Evolutionary conservation across 2,113 vertebrate genomes (phyloP).

Genomic region (Ovis canadensis): DNA sequence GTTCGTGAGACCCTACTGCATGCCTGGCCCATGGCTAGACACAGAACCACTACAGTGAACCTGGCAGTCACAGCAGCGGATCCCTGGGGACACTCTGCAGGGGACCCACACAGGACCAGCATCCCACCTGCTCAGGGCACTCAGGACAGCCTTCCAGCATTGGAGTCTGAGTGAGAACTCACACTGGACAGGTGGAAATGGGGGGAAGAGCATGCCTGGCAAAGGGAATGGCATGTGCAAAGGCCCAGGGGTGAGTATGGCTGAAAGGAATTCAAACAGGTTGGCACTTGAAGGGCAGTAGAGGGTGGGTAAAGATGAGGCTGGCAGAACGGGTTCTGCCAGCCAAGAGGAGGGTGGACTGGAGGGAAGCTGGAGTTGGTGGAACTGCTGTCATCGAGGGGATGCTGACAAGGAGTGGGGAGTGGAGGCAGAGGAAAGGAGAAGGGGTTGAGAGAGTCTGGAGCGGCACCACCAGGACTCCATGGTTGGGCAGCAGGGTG

Average conservation of each 20-base stretch:
- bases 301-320: background rate
- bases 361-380: background rate
- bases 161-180: background rate
- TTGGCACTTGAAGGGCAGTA: background rate
- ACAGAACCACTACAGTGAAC: accelerated
- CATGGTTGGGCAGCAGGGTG: accelerated
- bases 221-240: too few relatives aligned
- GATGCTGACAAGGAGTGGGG: too few relatives aligned
- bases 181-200: accelerated
- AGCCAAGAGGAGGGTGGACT: background rate
- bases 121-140: accelerated
- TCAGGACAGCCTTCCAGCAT: background rate
- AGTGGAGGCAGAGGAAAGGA: background rate
- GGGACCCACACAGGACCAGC: background rate
- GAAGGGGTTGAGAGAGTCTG: too few relatives aligned
- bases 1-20: background rate
- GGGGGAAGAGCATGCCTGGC: background rate
- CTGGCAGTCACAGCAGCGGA: too few relatives aligned
- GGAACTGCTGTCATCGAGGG: accelerated
- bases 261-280: background rate
- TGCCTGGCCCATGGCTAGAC: background rate
- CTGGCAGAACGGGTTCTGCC: background rate
- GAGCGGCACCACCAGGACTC: background rate
- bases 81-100: background rate
- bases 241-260: background rate